Base-by-base conservation (phyloP, 2,797 vertebrate genomes). In the Xyrichtys novacula region DNA sequence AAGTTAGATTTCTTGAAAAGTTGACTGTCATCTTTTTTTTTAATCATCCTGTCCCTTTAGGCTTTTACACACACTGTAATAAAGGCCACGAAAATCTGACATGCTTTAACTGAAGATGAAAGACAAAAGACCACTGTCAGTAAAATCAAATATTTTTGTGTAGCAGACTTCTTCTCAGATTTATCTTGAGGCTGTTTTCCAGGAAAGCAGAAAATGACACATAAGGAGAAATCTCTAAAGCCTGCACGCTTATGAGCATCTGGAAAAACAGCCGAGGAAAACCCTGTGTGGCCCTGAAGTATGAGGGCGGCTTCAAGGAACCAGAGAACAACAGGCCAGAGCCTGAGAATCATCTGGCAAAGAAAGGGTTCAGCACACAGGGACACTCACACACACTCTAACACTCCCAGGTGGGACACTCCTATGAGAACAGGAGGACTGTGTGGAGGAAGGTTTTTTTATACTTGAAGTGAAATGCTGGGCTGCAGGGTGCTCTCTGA, bases 401-500 rank as follows among this genome's bases (percentile, higher is more conserved):
- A 68, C 74, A 85, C 55, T 85, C 84, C 81, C 82, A 86, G 56
- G 61, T 65, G 75, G 76, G 88, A 87, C 85, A 90, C 83, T 84
- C 76, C 36, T 58, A 59, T 49, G 44, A 48, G 43, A 65, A 49
- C 34, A 52, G 31, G 32, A 38, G 11, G 52, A 63, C 38, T 78
- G 63, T 26, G 53, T 66, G 63, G 68, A 52, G 60, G 55, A 59
- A 61, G 60, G 40, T 77, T 76, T 73, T 77, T 76, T 73, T 87
- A 92, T 91, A 93, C 94, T 79, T 94, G 94, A 87, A 91, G 88
- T 87, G 88, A 78, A 71, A 89, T 72, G 77, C 76, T 65, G 53
- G 85, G 85, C 77, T 88, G 94, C 83, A 85, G 73, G 72, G 80
- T 28, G 48, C 83, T 90, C 84, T 95, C 95, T 78, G 88, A 90